Conservation (phyloP, 2,113 vertebrate genomes). For the Odocoileus virginianus region DNA sequence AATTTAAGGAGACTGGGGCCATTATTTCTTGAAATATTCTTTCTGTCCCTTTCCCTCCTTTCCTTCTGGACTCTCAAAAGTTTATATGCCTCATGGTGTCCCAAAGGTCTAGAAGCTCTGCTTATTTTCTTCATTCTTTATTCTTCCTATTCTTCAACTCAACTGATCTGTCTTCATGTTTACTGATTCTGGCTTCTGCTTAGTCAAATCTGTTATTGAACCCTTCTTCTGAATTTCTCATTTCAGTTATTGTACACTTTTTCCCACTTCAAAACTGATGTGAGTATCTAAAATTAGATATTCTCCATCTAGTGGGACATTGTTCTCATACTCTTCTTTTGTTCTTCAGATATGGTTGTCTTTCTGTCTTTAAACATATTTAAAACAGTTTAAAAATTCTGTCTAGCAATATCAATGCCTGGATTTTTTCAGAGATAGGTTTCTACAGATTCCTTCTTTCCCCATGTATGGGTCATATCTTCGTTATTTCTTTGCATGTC, state of each 20-base stretch:
- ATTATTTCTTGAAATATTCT: constrained; percentile 22
- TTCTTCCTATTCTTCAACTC: background rate
- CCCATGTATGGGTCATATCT: background rate
- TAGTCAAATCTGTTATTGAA: background rate
- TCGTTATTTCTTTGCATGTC: background rate
- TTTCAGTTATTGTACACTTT: background rate
- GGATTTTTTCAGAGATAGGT: background rate
- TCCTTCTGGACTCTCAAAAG: background rate
- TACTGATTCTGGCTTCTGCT: background rate
- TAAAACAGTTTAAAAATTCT: background rate
- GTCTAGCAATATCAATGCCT: background rate
- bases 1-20: background rate
- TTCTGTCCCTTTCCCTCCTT: background rate
- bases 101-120: background rate
- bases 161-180: background rate
- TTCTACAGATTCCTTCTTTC: background rate
- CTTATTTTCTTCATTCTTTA: background rate
- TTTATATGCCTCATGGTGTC: background rate
- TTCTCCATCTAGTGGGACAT: background rate
- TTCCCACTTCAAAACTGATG: background rate
- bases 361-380: background rate
- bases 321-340: background rate
- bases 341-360: background rate
- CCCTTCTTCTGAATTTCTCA: background rate
- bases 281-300: background rate